Conservation (phyloP, 2,113 vertebrate genomes). For the Panthera leo region DNA sequence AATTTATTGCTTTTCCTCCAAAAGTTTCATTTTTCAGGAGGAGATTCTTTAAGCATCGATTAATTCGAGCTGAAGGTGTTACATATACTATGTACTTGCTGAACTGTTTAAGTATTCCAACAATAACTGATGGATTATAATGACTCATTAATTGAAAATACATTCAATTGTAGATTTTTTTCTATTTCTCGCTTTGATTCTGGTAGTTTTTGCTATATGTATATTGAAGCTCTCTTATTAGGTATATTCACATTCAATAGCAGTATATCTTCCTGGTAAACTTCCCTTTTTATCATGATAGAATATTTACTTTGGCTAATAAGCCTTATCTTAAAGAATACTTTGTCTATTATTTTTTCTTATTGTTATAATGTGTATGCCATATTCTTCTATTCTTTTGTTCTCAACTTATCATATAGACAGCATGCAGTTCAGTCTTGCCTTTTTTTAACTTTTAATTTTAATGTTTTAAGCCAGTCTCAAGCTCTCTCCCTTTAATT, state of each 20-base stretch:
- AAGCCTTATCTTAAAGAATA: background rate
- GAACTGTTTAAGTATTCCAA: background rate
- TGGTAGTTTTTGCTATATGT: background rate
- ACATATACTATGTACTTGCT: background rate
- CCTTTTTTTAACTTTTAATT: background rate
- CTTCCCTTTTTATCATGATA: background rate
- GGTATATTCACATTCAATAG: background rate
- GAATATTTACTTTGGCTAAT: background rate
- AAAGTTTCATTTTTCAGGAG: background rate
- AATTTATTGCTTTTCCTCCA: background rate
- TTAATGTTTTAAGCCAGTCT: background rate
- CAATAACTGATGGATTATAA: background rate
- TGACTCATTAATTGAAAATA: background rate
- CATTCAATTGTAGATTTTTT: background rate
- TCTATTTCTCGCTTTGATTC: background rate
- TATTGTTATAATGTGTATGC: background rate
- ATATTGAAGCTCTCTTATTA: background rate
- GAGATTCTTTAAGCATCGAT: background rate
- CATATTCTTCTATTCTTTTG: background rate
- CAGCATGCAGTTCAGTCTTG: background rate
- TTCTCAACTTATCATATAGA: background rate
- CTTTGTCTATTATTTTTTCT: background rate
- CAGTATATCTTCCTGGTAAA: background rate
- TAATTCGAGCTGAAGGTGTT: background rate
- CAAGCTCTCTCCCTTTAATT: slow-evolving; percentile 1